Conservation (phyloP, 2,797 vertebrate species). For the Chaetophractus vellerosus region DNA sequence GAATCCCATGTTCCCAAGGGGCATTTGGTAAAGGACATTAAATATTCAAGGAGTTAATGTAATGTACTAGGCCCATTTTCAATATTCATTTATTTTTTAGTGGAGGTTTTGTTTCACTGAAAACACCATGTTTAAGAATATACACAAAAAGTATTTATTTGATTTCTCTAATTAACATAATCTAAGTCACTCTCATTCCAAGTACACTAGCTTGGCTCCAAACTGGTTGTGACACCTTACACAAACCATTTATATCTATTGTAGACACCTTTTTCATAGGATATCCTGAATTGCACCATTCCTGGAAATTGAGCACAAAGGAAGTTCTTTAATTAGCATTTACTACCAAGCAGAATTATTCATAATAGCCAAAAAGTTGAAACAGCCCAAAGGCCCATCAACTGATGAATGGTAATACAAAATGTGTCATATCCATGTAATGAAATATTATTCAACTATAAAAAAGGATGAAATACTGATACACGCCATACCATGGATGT, state of each 20-base stretch:
- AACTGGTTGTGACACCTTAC: neutral
- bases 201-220: neutral
- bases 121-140: constrained; percentile 17
- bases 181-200: neutral
- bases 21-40: neutral
- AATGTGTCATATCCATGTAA: neutral
- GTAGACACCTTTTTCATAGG: neutral
- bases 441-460: neutral
- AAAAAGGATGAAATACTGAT: neutral
- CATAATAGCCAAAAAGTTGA: neutral
- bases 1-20: neutral
- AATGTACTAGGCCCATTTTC: neutral
- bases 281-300: neutral
- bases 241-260: neutral
- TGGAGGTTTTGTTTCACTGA: neutral
- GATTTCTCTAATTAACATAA: neutral
- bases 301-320: neutral
- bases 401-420: neutral
- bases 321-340: neutral
- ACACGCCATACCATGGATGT: neutral
- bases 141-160: neutral
- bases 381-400: neutral
- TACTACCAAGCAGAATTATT: neutral
- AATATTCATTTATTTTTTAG: neutral
- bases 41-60: neutral